Percentiles rank a stretch among this genome's conserved stretches.
These are phyloP conservation scores for Drosophila mimica DNA, from an alignment of 2,888 invertebrate genomes.

Conservation along the genomic window DNA sequence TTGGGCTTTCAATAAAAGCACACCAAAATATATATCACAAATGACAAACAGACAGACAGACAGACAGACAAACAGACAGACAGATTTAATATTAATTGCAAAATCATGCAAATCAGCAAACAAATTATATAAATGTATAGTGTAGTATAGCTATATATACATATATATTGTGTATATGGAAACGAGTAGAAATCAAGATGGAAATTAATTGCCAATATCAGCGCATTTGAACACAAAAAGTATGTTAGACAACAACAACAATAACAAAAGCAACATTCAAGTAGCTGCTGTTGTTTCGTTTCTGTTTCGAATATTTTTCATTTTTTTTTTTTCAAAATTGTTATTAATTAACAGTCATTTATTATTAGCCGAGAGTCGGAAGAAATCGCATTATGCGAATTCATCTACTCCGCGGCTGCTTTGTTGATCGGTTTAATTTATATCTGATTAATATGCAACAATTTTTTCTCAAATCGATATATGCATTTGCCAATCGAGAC, in stretches of 20 bases:
- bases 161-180: constrained; percentile 22
- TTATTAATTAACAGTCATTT: constrained; percentile 76
- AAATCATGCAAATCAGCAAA: constrained; percentile 73
- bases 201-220: constrained; percentile 76
- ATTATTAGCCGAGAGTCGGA: constrained; percentile 62
- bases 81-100: constrained; percentile 71
- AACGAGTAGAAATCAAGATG: constrained; percentile 56
- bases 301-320: neutral
- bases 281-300: constrained; percentile 44
- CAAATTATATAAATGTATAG: constrained; percentile 44
- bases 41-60: constrained; percentile 56
- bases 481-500: constrained; percentile 45
- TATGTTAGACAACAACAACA: constrained; percentile 52
- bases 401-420: constrained; percentile 53
- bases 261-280: constrained; percentile 3
- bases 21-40: constrained; percentile 64
- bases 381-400: constrained; percentile 51
- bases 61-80: constrained; percentile 1
- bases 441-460: constrained; percentile 68
- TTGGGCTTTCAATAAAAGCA: constrained; percentile 68
- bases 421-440: constrained; percentile 62
- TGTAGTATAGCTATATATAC: neutral
- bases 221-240: constrained; percentile 71
- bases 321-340: constrained; percentile 58
- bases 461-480: constrained; percentile 46